These are phyloP conservation scores for Catocala fraxini DNA, from an alignment of 2,888 invertebrate species.

Conservation along the genomic window DNA sequence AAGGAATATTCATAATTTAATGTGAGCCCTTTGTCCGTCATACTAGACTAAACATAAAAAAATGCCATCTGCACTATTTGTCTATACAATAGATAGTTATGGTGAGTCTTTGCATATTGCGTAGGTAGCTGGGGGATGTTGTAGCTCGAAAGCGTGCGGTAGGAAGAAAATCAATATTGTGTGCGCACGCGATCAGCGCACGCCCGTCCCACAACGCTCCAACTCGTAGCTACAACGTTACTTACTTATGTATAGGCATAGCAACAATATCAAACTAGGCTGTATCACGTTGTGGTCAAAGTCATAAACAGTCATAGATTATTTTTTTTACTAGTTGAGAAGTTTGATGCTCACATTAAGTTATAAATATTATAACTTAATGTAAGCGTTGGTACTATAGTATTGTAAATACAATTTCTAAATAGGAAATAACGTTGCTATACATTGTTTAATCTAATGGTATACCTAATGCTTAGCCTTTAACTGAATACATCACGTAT, in stretches of 20 bases:
- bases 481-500: too few species aligned
- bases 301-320: too few species aligned
- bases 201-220: constrained; percentile 43
- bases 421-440: too few species aligned
- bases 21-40: not conserved
- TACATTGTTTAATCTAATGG: too few species aligned
- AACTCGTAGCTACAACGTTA: constrained; percentile 6
- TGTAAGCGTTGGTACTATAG: too few species aligned
- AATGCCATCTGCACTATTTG: constrained; percentile 9
- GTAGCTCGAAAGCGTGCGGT: constrained; percentile 56
- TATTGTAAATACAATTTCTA: too few species aligned
- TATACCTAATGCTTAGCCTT: too few species aligned
- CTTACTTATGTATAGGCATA: not conserved
- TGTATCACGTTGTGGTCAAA: constrained; percentile 2
- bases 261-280: constrained; percentile 6
- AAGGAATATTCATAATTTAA: too few species aligned
- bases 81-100: constrained; percentile 22
- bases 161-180: constrained; percentile 71
- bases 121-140: constrained; percentile 53
- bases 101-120: constrained; percentile 34
- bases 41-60: not conserved
- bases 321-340: too few species aligned
- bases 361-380: too few species aligned
- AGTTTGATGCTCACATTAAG: too few species aligned
- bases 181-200: constrained; percentile 80